These are phyloP conservation scores for Taphrorychus bicolor DNA, from an alignment of 2,888 invertebrate species.

Conservation along the genomic window DNA sequence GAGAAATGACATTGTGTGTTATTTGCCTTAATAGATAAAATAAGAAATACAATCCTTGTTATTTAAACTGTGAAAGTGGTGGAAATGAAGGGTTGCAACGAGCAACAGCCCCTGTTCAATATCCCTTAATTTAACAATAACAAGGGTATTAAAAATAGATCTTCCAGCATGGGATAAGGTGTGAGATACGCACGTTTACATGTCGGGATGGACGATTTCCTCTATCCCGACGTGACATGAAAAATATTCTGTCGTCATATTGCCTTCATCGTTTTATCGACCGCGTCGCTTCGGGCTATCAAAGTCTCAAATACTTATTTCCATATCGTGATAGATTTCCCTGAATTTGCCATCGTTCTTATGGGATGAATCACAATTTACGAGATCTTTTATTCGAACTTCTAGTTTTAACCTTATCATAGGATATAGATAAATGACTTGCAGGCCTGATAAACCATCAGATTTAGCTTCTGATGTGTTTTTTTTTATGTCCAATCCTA, in stretches of 20 bases:
- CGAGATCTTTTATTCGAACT: neutral
- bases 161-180: neutral
- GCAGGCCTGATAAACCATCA: too few species aligned
- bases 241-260: conserved; percentile 28
- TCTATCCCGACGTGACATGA: conserved; percentile 9
- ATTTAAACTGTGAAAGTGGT: too few species aligned
- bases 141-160: neutral
- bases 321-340: conserved; percentile 57
- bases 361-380: conserved; percentile 7
- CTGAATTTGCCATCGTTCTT: conserved; percentile 35
- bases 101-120: neutral
- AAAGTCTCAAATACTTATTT: conserved; percentile 56
- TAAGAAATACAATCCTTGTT: too few species aligned
- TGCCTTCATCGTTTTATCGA: conserved; percentile 47
- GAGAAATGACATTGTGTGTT: too few species aligned
- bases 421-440: too few species aligned
- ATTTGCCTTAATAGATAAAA: too few species aligned
- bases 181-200: neutral
- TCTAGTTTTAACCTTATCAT: neutral
- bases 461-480: too few species aligned
- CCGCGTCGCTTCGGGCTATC: conserved; percentile 48
- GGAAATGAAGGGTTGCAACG: neutral
- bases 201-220: conserved; percentile 1
- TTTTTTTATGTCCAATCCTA: too few species aligned
- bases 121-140: neutral